These are phyloP conservation scores for Macropis europaea DNA, from an alignment of 2,888 invertebrate species.

Conservation along the genomic window DNA sequence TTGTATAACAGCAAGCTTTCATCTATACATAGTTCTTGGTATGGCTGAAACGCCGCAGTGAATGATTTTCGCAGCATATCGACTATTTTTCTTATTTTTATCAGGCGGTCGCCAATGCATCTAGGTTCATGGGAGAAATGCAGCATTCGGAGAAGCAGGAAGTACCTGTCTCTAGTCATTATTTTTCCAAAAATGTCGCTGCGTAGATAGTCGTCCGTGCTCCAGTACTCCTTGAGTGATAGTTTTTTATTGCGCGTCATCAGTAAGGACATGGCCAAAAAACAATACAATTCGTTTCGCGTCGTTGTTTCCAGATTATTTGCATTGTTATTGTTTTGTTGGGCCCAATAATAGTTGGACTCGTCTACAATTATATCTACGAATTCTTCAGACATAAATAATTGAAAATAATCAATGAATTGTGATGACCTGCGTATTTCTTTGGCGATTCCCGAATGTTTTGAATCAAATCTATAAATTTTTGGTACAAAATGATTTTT, in stretches of 20 bases:
- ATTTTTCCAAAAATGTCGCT: constrained; percentile 21
- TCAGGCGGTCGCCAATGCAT: background rate
- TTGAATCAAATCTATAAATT: constrained; percentile 1
- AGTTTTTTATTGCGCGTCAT: constrained; percentile 6
- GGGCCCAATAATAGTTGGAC: constrained; percentile 5
- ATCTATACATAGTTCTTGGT: constrained; percentile 6
- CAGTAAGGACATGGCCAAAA: constrained; percentile 1
- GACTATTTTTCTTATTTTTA: constrained; percentile 23
- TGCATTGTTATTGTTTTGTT: constrained; percentile 4
- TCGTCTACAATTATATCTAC: constrained; percentile 6
- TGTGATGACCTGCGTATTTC: constrained; percentile 4
- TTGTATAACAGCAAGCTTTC: constrained; percentile 19
- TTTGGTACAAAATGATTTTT: constrained; percentile 11
- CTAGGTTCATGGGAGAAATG: background rate
- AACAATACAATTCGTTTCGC: background rate
- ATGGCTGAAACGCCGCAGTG: constrained; percentile 11
- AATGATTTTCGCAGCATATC: constrained; percentile 9
- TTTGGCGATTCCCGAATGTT: constrained; percentile 8
- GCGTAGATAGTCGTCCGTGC: background rate
- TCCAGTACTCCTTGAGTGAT: constrained; percentile 9
- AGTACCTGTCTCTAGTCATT: constrained; percentile 15
- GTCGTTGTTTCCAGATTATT: background rate
- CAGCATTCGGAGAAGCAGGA: background rate
- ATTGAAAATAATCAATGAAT: constrained; percentile 24
- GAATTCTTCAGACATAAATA: constrained; percentile 5